Base-by-base conservation (phyloP, 2,888 invertebrate genomes). In the Cryptocephalus moraei region DNA sequence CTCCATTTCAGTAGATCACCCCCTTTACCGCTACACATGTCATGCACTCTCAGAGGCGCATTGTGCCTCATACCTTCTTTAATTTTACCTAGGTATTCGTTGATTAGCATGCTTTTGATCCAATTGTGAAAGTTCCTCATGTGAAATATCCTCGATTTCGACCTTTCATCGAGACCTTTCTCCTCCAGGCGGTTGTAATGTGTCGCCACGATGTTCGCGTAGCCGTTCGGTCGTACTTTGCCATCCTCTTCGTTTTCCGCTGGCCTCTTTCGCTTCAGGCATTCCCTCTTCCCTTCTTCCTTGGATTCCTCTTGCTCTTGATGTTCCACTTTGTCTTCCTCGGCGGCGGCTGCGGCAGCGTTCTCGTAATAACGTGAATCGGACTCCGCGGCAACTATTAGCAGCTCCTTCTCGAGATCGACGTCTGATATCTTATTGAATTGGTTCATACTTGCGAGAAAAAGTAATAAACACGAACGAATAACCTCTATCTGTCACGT, bases 41-140 rank as follows among this genome's bases (percentile, higher is more conserved):
- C 99, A 45, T 96, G 73, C 0, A 93, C 90, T 49, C 79, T 76
- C 32, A 89, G 59, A 1, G 80, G 76, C 45, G 78, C 75, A n/a
- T 84, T 83, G 53, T 81, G 76, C 52, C 79, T 79, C 60, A 80
- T 82, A 4, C 63, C 71, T 55, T 78, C 76, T 61, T 78, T 82
- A 41, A 82, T 76, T 68, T 80, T 82, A 53, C 73, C 80, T 60
- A 81, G 73, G 70, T 85, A 84, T 72, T 87, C 81, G 78, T 89
- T 84, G 60, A 99, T 96, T 1, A 95, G 75, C 75, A 92, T 89
- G 69, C 91, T 91, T 74, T 99, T 99, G 10, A 95, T 84, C 97
- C 97, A 99, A 70, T 99, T 99, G 70, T 99, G 99, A 66, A 97
- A 95, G 72, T 96, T 99, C 56, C 99, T 78, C 75, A 99, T 78